These are phyloP conservation scores for Pollachius pollachius DNA, from an alignment of 2,113 vertebrate genomes.

Conservation along the genomic window DNA sequence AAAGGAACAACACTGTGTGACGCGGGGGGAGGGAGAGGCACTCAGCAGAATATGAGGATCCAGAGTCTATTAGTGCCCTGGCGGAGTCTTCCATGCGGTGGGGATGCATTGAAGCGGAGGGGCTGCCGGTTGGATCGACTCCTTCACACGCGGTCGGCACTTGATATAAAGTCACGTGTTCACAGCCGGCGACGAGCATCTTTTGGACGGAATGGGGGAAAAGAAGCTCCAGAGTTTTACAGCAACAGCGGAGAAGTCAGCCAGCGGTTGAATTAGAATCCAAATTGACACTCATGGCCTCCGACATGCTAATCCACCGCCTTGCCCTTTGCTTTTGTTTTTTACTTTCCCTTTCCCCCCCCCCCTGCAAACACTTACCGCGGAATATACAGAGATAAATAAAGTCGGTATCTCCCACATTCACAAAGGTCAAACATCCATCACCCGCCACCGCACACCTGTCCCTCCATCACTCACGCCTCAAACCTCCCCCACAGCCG, in stretches of 20 bases:
- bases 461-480: constrained; percentile 84
- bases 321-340: too few relatives aligned
- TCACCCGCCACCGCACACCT: constrained; percentile 81
- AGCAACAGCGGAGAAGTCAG: neutral
- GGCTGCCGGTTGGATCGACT: constrained; percentile 5
- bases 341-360: too few relatives aligned
- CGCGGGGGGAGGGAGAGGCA: constrained; percentile 10
- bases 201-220: too few relatives aligned
- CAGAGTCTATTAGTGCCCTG: constrained; percentile 53
- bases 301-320: too few relatives aligned
- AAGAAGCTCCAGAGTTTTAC: neutral
- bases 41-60: constrained; percentile 68
- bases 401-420: neutral
- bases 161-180: too few relatives aligned
- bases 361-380: too few relatives aligned
- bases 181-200: too few relatives aligned
- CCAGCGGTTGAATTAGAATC: too few relatives aligned
- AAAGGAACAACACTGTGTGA: constrained; percentile 65
- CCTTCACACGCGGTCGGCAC: neutral
- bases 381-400: too few relatives aligned
- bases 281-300: too few relatives aligned
- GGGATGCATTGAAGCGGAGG: constrained; percentile 30
- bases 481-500: constrained; percentile 82
- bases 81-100: constrained; percentile 3
- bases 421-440: constrained; percentile 67